Conservation (phyloP, 1,140 invertebrate species). For the Drosophila rufa region DNA sequence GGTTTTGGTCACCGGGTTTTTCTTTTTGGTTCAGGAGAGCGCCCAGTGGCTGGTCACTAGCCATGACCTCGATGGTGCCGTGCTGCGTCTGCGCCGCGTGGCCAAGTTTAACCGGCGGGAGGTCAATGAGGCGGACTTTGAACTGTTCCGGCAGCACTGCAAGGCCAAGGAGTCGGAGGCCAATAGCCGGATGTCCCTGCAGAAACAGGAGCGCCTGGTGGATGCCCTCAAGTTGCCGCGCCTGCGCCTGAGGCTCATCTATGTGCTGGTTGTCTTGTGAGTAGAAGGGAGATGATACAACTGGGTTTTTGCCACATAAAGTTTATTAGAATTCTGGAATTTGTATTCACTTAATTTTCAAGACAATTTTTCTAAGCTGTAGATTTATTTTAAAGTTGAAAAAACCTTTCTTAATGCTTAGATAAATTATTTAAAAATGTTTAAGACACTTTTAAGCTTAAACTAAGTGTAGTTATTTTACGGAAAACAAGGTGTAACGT, state of each 20-base stretch:
- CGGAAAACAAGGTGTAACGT: not conserved
- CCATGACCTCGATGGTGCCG: conserved; percentile 86
- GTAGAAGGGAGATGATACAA: not conserved
- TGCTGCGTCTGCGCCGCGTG: conserved; percentile 86
- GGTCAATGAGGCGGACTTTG: conserved; percentile 83
- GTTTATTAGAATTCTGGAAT: too few relatives aligned
- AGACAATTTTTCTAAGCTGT: not conserved
- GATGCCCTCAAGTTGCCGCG: conserved; percentile 50
- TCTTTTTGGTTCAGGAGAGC: conserved; percentile 87
- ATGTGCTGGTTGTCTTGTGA: conserved; percentile 54
- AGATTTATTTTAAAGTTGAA: not conserved
- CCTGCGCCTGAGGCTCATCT: conserved; percentile 43
- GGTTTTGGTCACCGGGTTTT: conserved; percentile 83
- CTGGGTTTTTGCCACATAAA: not conserved
- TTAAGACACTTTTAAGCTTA: not conserved
- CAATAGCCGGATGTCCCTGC: conserved; percentile 13
- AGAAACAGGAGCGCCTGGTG: conserved; percentile 68
- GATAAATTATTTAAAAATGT: not conserved
- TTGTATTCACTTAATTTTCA: not conserved
- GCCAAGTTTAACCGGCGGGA: conserved; percentile 86
- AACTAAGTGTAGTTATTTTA: too few relatives aligned
- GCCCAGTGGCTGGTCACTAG: conserved; percentile 88
- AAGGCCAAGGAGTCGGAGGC: conserved; percentile 13
- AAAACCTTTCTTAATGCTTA: not conserved
- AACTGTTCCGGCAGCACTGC: conserved; percentile 80